Conservation (phyloP, 1,140 invertebrate genomes). For the Piezodorus guildinii region DNA sequence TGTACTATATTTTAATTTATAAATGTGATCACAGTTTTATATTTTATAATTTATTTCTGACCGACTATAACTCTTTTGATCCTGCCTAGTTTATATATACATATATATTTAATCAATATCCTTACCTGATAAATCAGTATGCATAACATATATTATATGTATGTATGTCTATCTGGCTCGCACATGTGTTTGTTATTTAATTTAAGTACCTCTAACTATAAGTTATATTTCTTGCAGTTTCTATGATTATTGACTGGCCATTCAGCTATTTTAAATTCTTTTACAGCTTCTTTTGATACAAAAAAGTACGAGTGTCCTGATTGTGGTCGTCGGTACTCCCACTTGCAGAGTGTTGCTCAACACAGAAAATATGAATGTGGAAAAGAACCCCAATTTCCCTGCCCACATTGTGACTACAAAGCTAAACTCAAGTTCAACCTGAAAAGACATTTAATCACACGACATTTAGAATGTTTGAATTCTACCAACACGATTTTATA, state of each 20-base stretch:
- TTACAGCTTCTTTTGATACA: background rate
- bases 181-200: too few relatives aligned
- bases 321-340: background rate
- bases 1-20: too few relatives aligned
- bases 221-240: background rate
- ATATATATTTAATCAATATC: too few relatives aligned
- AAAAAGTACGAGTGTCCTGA: background rate
- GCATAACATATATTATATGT: too few relatives aligned
- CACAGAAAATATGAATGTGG: background rate
- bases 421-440: background rate
- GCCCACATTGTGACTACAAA: slow-evolving; percentile 5
- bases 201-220: too few relatives aligned
- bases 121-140: too few relatives aligned
- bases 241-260: background rate
- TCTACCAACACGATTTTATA: too few relatives aligned
- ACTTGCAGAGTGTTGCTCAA: background rate
- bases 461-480: background rate
- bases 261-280: background rate
- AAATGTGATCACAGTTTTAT: too few relatives aligned
- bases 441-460: background rate
- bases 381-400: slow-evolving; percentile 2
- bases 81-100: too few relatives aligned
- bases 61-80: too few relatives aligned
- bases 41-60: too few relatives aligned
- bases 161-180: too few relatives aligned